Conservation (phyloP, 2,888 invertebrate genomes). For the Meloe dianella region DNA sequence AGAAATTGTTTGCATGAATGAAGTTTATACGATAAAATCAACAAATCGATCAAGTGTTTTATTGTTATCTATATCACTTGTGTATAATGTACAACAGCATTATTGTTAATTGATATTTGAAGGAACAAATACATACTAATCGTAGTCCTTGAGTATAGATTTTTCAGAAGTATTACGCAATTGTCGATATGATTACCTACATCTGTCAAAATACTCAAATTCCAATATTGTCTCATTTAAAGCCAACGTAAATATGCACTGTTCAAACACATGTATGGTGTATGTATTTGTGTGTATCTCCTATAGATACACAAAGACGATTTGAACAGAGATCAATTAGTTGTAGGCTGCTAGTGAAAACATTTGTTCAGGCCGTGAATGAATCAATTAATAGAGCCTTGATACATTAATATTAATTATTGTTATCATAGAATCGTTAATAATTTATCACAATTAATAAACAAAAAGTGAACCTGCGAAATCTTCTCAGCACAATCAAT, state of each 20-base stretch:
- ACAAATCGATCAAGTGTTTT: not conserved
- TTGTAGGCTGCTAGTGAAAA: not conserved
- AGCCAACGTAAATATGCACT: not conserved
- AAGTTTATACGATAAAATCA: not conserved
- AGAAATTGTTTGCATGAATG: constrained; percentile 8
- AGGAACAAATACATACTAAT: too few species aligned
- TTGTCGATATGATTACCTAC: not conserved
- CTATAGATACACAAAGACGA: constrained; percentile 7
- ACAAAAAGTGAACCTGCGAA: not conserved
- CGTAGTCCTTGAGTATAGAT: too few species aligned
- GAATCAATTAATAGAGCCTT: not conserved
- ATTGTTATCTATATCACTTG: not conserved
- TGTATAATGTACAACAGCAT: not conserved
- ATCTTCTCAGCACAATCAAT: not conserved
- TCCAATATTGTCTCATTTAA: not conserved
- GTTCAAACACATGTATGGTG: not conserved
- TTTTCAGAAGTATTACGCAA: too few species aligned
- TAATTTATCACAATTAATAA: not conserved
- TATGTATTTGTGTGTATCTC: not conserved
- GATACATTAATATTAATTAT: constrained; percentile 9
- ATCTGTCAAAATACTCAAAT: not conserved
- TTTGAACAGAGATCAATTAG: constrained; percentile 12
- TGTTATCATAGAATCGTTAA: not conserved
- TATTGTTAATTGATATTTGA: too few species aligned
- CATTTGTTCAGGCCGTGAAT: constrained; percentile 7